Evolutionary conservation across 2,113 vertebrate genomes (phyloP), one percentile per base, ranked within the genome.

Genomic region (Glaucidium brasilianum): DNA sequence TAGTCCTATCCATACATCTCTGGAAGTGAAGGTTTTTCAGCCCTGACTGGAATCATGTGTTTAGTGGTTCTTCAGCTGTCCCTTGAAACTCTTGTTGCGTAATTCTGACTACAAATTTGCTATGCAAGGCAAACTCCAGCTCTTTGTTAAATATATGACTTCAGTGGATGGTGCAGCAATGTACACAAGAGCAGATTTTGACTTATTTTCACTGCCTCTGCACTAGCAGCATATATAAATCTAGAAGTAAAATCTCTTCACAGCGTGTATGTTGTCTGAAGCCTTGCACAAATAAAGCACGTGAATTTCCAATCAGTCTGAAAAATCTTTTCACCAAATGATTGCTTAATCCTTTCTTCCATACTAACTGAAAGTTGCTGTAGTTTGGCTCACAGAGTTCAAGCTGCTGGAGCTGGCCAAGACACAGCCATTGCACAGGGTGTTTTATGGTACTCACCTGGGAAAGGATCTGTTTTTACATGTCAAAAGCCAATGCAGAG

Each of bases 401-500:
- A 27, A 22, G 67, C 39, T 78, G 59, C 59, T 67, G 67, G 67
- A 62, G n/a, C 67, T 26, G 58, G 49, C 15, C 37, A 34, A 3
- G 5, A 14, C 5, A 3, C 4, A 34, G 18, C 30, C 41, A 4
- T 10, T 16, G 32, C 47, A 9, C 15, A 9, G 23, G 34, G 29
- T 5, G 3, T 47, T n/a, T 43, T 3, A 2, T 4, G 35, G 25
- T 6, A 0, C 32, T 43, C 32, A 1, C 2, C 0, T n/a, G 82
- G 78, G 55, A 21, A 47, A 19, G 14, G 15, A 14, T 8, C 50
- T 1, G 69, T 34, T 72, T 59, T 49, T 8, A 21, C 41, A 6
- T 1, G 0, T 10, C 20, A 34, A 1, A 45, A 41, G 47, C 41
- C 17, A 35, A 0, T 4, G 6, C 6, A 72, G 58, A 39, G 9